Conservation (phyloP, 2,888 invertebrate species). For the Drosophila yooni region DNA sequence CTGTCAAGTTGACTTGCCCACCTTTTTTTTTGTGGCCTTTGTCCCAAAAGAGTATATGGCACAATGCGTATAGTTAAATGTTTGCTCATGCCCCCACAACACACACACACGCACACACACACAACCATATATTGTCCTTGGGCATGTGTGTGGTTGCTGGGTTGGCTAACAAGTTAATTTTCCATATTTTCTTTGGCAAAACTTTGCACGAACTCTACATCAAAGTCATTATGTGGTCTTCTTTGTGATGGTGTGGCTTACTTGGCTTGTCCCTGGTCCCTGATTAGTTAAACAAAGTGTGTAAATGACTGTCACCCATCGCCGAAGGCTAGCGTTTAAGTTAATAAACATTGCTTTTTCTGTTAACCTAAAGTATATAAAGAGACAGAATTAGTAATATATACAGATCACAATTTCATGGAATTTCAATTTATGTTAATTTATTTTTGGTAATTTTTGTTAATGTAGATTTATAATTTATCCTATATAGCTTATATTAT, state of each 20-base stretch:
- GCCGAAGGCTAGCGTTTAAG: not conserved
- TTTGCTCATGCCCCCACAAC: constrained; percentile 51
- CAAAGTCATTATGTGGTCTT: constrained; percentile 62
- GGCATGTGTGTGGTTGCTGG: constrained; percentile 54
- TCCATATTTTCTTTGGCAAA: constrained; percentile 77
- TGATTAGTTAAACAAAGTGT: constrained; percentile 13
- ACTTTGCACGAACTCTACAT: constrained; percentile 62
- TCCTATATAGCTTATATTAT: too few species aligned
- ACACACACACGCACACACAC: constrained; percentile 10
- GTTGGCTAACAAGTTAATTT: constrained; percentile 79
- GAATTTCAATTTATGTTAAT: not conserved
- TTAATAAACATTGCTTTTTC: not conserved
- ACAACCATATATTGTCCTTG: constrained; percentile 40
- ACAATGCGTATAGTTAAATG: constrained; percentile 64
- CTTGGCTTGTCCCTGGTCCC: constrained; percentile 21
- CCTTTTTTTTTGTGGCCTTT: constrained; percentile 67
- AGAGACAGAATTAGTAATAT: accelerated
- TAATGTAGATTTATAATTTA: too few species aligned
- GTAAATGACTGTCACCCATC: constrained; percentile 2
- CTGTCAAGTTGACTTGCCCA: constrained; percentile 73
- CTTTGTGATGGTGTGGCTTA: constrained; percentile 46
- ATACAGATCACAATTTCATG: not conserved
- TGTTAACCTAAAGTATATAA: not conserved
- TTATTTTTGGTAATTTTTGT: not conserved
- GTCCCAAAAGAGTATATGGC: constrained; percentile 73